Percentiles rank a stretch among this genome's conserved stretches.
Conservation (phyloP, 2,888 invertebrate genomes). For the Cabera pusaria region DNA sequence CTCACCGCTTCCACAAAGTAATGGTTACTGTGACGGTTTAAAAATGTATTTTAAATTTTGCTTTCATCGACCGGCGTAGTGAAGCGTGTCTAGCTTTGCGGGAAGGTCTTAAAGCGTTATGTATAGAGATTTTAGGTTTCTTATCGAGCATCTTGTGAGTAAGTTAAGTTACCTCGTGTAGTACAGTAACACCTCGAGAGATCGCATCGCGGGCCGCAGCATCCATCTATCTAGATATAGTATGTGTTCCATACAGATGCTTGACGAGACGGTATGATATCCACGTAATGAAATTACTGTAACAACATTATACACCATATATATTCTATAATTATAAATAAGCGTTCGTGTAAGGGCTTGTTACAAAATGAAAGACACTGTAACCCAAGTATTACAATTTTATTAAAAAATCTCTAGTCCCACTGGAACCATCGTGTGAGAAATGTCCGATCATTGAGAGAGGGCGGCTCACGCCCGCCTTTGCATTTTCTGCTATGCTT, state of each 20-base stretch:
- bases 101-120: constrained; percentile 76
- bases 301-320: constrained; percentile 80
- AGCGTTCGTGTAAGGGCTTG: constrained; percentile 86
- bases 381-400: constrained; percentile 85
- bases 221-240: constrained; percentile 31
- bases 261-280: constrained; percentile 76
- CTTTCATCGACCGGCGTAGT: constrained; percentile 71
- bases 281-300: constrained; percentile 83
- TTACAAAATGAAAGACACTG: constrained; percentile 84
- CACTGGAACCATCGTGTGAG: constrained; percentile 84
- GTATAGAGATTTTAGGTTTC: constrained; percentile 81
- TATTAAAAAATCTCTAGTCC: constrained; percentile 88
- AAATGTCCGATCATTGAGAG: constrained; percentile 55
- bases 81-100: constrained; percentile 71
- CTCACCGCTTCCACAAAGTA: constrained; percentile 79
- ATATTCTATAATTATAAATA: constrained; percentile 77
- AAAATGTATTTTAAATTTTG: constrained; percentile 74
- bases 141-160: constrained; percentile 73
- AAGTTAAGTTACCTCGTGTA: constrained; percentile 43
- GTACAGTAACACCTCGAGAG: constrained; percentile 28
- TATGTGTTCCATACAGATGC: constrained; percentile 60
- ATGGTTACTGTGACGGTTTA: constrained; percentile 72
- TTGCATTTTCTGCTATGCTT: constrained; percentile 73
- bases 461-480: constrained; percentile 42
- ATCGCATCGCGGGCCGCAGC: constrained; percentile 15